These are phyloP conservation scores for Caenorhabditis tropicalis DNA, from an alignment of 1,140 invertebrate genomes.

Conservation along the genomic window DNA sequence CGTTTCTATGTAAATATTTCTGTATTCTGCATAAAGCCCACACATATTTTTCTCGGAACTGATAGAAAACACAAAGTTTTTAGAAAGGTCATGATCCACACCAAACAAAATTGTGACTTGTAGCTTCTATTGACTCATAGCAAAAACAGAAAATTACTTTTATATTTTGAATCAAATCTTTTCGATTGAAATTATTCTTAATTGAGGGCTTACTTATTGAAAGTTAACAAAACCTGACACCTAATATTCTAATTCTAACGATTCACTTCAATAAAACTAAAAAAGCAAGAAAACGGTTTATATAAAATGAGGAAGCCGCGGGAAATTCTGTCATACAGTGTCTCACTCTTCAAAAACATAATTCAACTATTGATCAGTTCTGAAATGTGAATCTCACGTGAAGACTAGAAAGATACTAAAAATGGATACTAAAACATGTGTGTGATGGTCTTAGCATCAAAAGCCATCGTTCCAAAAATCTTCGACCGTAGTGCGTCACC, in stretches of 20 bases:
- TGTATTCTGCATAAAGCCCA: not conserved
- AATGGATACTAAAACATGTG: not conserved
- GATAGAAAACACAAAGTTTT: not conserved
- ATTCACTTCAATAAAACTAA: too few relatives aligned
- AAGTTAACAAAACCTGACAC: too few relatives aligned
- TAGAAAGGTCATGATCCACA: constrained; percentile 6
- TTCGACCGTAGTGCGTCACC: not conserved
- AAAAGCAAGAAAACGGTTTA: too few relatives aligned
- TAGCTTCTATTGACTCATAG: not conserved
- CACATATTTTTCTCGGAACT: not conserved
- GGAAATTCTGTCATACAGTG: too few relatives aligned
- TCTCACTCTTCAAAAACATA: not conserved
- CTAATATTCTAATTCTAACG: too few relatives aligned
- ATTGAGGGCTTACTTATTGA: too few relatives aligned
- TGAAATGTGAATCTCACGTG: constrained; percentile 27
- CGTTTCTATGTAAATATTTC: constrained; percentile 13
- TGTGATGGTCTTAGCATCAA: constrained; percentile 11
- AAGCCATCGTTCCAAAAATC: constrained; percentile 24
- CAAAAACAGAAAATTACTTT: not conserved
- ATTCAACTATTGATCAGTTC: not conserved
- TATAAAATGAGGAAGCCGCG: too few relatives aligned
- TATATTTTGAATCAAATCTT: too few relatives aligned
- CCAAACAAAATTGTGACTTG: not conserved
- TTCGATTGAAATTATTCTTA: too few relatives aligned
- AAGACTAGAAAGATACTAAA: not conserved